Evolutionary conservation across 2,888 invertebrate genomes (phyloP), one percentile per base, ranked within the genome.

Genomic region (Lithophane ornitopus): DNA sequence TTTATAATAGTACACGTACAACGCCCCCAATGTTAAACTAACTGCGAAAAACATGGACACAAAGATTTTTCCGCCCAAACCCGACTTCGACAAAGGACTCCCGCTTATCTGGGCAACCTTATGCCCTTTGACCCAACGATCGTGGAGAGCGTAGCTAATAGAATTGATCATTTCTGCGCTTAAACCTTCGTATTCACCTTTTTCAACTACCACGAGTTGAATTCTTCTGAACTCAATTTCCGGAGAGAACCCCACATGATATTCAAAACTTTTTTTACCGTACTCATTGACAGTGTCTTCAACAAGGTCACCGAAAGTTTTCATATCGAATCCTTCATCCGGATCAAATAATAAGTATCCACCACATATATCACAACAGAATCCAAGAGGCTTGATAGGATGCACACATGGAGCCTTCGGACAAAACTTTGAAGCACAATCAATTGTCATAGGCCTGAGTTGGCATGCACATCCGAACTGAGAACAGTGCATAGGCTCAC

Each of bases 291-390:
- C 85, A 8, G 87, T 87, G 73, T 88, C 85, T 3, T 91, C 90
- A 1, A 95, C 93, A 0, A 92, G 88, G 63, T 93, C 90, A 62
- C 89, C 90, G 46, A 96, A 95, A 0, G 81, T 76, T 49, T 87
- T 87, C 78, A 93, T 90, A 58, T 94, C 92, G 62, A 95, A 96
- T 49, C 88, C 90, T 76, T 92, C 89, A 63, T 92, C 91, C 1
- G 93, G 81, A 61, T 93, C 87, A 68, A 95, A 93, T 0, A 88
- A 78, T 34, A 96, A 84, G 22, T 89, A 89, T 11, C 95, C 96
- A 0, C 96, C 96, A 67, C 96, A 96, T 69, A 96, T 92, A 70
- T 94, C 92, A 70, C 96, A 96, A 80, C 96, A 96, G 83, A 94
- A 94, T 0, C 96, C 96, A 0, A 85, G 73, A 9, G 96, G 95